phyloP scores from a whole-genome alignment of 2,113 vertebrate genomes.

The Labrus mixtus region DNA sequence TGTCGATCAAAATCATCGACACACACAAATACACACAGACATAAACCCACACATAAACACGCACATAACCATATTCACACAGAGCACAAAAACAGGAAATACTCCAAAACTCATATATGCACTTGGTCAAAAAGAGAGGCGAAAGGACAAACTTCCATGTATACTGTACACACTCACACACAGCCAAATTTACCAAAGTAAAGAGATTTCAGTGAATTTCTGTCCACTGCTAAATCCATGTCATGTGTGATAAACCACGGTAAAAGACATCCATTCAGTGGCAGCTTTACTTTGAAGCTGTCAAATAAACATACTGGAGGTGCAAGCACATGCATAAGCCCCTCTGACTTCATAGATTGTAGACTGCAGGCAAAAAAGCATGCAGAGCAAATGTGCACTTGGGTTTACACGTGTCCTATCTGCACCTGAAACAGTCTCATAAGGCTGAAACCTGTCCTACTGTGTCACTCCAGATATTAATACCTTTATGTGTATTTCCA shows the following conservation, averaged over 20 bases:
- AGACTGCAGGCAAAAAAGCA: too few species aligned
- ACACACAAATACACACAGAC: background rate
- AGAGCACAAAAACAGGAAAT: background rate
- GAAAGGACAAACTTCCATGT: background rate
- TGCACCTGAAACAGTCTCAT: background rate
- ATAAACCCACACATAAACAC: background rate
- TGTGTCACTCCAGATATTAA: too few species aligned
- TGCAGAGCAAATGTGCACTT: too few species aligned
- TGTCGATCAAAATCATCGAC: slow-evolving; percentile 54
- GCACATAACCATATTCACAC: background rate
- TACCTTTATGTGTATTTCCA: too few species aligned
- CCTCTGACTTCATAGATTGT: background rate
- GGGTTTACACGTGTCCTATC: too few species aligned
- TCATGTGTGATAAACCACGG: background rate
- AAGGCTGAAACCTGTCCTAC: background rate
- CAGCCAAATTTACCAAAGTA: background rate
- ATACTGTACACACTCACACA: background rate
- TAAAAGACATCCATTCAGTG: background rate
- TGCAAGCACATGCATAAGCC: background rate
- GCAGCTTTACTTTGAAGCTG: background rate
- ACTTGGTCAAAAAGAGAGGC: background rate
- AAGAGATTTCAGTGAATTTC: background rate
- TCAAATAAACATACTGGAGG: background rate
- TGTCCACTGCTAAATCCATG: background rate
- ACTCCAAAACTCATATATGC: background rate